Evolutionary conservation across 2,888 invertebrate species (phyloP), one percentile per base, ranked within the genome.

Genomic region (Aporophyla nigra): DNA sequence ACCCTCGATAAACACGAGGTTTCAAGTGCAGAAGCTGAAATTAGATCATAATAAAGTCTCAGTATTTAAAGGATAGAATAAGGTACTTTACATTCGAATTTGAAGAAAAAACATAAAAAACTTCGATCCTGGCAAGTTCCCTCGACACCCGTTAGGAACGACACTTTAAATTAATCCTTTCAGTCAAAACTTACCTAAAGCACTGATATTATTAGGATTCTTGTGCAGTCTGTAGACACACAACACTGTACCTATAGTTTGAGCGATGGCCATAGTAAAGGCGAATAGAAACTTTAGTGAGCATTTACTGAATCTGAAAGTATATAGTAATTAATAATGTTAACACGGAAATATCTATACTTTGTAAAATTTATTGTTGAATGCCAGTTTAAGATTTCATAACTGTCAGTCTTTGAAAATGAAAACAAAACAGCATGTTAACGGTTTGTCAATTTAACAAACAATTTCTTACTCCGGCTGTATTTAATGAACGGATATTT

Each of bases 201-300:
- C 73, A 27, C 56, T 49, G 21, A 92, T 82, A 76, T 5, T 70
- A 40, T 90, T 33, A 7, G 84, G 51, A 0, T 76, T 76, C 0
- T 19, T 83, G 1, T 87, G 71, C 1, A 93, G 46, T 24, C 73
- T 83, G 58, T 89, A 78, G 2, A 92, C 16, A 63, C 86, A 88
- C 1, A 92, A 62, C 5, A 77, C 12, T 2, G 88, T 63, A 5
- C 79, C 84, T 4, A 85, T 40, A 0, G 79, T 62, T 74, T 94
- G 92, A 21, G 74, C 71, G 0, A 84, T n/a, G 0, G 88, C 90
- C 24, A 92, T 78, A 0, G 86, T 9, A 0, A 87, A 2, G 27
- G 92, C 83, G 76, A 90, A 88, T 5, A 90, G 1, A 71, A 90
- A 91, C 71, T 86, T 88, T 81, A 90, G 89, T 0, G 91, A 92